Conservation (phyloP, 2,113 vertebrate species). For the Mesitornis unicolor region DNA sequence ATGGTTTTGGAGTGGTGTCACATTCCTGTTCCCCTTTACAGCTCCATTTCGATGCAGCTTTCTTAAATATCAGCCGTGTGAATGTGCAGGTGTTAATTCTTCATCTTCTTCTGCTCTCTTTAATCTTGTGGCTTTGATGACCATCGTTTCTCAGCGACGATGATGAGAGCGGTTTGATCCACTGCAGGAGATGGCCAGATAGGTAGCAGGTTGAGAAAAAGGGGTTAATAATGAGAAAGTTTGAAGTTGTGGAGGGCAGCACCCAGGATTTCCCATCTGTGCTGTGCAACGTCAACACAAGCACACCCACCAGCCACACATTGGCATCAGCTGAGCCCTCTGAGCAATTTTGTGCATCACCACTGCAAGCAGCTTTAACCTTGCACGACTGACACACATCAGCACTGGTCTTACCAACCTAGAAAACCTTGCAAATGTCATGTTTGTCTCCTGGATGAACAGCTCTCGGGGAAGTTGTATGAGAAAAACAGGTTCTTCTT, state of each 20-base stretch:
- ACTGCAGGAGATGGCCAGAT: background rate
- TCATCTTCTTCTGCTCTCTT: background rate
- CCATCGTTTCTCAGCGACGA: rapidly evolving
- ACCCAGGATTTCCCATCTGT: background rate
- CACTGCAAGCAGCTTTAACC: background rate
- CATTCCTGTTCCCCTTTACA: background rate
- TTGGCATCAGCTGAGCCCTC: background rate
- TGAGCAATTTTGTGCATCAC: background rate
- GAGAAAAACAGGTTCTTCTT: background rate
- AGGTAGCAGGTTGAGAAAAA: rapidly evolving
- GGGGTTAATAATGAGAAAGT: background rate
- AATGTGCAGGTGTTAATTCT: background rate
- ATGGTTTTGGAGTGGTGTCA: background rate
- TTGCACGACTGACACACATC: rapidly evolving
- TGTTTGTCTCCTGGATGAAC: background rate
- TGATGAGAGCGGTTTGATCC: background rate
- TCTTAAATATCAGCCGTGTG: background rate
- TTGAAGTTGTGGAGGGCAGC: rapidly evolving
- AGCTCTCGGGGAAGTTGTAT: background rate
- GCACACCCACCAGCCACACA: rapidly evolving
- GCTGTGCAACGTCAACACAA: background rate
- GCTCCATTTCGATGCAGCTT: background rate
- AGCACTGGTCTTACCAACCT: too few species aligned
- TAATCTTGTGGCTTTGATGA: background rate
- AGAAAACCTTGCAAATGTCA: background rate